phyloP scores from a whole-genome alignment of 2,113 vertebrate species.

The Sylvilagus bachmani region DNA sequence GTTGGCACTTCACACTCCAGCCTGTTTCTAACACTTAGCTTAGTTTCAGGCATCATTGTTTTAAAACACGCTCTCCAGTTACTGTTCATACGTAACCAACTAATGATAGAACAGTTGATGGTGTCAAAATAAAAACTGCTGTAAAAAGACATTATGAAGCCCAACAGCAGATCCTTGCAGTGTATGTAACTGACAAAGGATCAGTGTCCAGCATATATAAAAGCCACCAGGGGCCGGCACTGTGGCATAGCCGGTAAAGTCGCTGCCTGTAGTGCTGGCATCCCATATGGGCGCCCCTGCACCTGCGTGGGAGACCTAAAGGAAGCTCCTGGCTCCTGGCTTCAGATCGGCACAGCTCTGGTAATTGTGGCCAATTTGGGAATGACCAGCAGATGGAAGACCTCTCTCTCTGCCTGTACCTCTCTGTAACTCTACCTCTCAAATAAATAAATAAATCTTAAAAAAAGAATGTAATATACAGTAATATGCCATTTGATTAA shows the following conservation, averaged over 20 bases:
- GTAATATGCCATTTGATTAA: neutral
- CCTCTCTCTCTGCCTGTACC: too few relatives aligned
- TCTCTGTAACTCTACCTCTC: too few relatives aligned
- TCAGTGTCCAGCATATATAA: neutral
- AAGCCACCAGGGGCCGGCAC: too few relatives aligned
- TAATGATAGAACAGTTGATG: neutral
- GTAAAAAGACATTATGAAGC: neutral
- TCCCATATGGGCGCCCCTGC: too few relatives aligned
- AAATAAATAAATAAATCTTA: neutral
- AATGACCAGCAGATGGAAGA: too few relatives aligned
- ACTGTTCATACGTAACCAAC: neutral
- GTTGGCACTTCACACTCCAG: accelerated
- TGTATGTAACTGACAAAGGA: neutral
- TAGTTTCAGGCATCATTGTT: neutral
- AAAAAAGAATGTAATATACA: neutral
- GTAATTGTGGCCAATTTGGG: too few relatives aligned
- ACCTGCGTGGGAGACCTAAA: too few relatives aligned
- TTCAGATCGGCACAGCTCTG: too few relatives aligned
- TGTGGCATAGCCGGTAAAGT: too few relatives aligned
- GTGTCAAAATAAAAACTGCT: neutral
- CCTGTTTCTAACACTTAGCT: neutral
- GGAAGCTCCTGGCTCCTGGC: too few relatives aligned
- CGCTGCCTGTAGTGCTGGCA: too few relatives aligned
- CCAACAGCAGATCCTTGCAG: neutral
- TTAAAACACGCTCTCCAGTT: neutral